A percentile compares a stretch with the other conserved stretches of the same genome.
Evolutionary conservation across 35 echinoderm and acorn worm species (phyloP).

Genomic region (Patiria miniata): DNA sequence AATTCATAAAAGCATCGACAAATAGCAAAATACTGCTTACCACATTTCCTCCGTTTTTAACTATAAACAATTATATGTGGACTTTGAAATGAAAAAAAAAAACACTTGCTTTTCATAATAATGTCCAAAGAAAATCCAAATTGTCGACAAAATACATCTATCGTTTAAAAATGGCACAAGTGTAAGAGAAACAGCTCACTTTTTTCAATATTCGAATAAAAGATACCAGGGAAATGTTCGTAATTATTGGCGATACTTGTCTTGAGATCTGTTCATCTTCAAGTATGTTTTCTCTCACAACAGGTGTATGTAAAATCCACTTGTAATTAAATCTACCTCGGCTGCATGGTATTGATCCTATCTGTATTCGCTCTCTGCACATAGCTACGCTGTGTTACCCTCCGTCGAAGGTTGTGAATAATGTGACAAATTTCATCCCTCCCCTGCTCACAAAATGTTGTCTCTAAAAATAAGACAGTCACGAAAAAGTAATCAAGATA

Average conservation of each 20-base stretch:
- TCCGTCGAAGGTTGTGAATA: neutral
- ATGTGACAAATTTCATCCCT: neutral
- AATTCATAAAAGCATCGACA: too few relatives aligned
- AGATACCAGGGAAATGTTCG: neutral
- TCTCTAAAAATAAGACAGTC: neutral
- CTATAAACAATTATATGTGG: too few relatives aligned
- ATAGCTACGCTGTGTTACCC: neutral
- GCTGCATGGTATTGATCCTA: slow-evolving; percentile 6
- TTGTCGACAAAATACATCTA: too few relatives aligned
- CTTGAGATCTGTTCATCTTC: neutral
- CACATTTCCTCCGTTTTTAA: too few relatives aligned
- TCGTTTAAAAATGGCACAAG: neutral
- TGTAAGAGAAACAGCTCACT: neutral
- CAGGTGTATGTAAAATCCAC: slow-evolving; percentile 13
- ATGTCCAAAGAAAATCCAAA: too few relatives aligned
- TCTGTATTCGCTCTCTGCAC: neutral
- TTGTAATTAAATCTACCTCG: neutral
- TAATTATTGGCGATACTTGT: neutral
- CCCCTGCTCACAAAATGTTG: neutral
- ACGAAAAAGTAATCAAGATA: neutral
- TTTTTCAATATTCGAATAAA: neutral
- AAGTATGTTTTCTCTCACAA: slow-evolving; percentile 9
- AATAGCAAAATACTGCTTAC: too few relatives aligned
- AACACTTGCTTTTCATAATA: too few relatives aligned
- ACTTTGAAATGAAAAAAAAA: too few relatives aligned